A percentile compares a stretch with the other conserved stretches of the same genome.
These are phyloP conservation scores for Drosophila sucinea DNA, from an alignment of 1,140 invertebrate genomes.

Conservation along the genomic window DNA sequence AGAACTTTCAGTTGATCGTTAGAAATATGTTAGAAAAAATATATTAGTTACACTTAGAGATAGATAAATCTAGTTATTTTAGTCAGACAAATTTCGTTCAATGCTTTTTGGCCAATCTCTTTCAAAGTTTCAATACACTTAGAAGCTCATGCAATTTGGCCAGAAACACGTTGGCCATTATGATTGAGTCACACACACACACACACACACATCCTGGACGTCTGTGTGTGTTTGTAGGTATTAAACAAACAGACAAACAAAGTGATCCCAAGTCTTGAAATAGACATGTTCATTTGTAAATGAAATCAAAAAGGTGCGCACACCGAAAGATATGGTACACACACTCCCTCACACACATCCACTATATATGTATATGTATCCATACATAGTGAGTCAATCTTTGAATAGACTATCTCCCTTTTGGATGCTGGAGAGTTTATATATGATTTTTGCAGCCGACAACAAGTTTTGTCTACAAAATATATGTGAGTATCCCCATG, in stretches of 20 bases:
- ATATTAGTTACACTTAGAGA: background rate
- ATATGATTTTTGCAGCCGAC: constrained; percentile 51
- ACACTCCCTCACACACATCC: constrained; percentile 38
- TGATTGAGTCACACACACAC: constrained; percentile 63
- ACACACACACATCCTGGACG: constrained; percentile 34
- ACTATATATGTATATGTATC: background rate
- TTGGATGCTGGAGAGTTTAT: background rate
- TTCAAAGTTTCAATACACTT: constrained; percentile 63
- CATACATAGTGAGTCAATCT: background rate
- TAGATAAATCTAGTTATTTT: background rate
- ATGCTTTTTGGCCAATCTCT: constrained; percentile 37
- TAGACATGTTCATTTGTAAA: constrained; percentile 69
- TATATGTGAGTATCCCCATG: constrained; percentile 5
- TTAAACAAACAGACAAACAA: constrained; percentile 27
- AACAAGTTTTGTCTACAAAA: constrained; percentile 37
- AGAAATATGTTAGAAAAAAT: background rate
- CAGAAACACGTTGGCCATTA: constrained; percentile 72
- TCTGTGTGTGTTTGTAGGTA: background rate
- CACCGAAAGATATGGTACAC: constrained; percentile 12
- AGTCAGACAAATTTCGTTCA: background rate
- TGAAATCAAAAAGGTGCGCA: constrained; percentile 70
- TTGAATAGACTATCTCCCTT: background rate
- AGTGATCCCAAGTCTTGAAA: constrained; percentile 31
- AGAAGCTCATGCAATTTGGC: constrained; percentile 77
- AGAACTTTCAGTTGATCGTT: too few relatives aligned